Conservation (phyloP, 2,797 vertebrate species). For the Jordanella pulchra region DNA sequence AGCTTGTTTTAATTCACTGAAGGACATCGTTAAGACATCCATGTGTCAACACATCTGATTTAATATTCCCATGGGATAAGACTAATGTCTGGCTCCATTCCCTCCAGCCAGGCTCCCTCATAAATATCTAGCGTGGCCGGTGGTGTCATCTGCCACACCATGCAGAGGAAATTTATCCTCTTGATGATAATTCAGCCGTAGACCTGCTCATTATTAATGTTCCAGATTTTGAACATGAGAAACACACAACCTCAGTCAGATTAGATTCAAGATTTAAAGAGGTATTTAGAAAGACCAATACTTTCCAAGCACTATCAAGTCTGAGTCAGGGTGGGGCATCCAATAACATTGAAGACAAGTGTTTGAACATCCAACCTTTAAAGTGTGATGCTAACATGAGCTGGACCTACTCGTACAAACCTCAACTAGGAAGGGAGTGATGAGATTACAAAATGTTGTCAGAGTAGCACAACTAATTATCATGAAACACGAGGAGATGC, state of each 20-base stretch:
- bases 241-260: neutral
- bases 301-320: constrained; percentile 13
- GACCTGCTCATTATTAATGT: constrained; percentile 16
- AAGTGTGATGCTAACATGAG: constrained; percentile 53
- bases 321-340: constrained; percentile 12
- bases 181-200: constrained; percentile 14
- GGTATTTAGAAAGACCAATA: constrained; percentile 9
- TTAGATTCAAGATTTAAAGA: neutral
- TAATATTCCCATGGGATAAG: constrained; percentile 48
- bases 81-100: constrained; percentile 38
- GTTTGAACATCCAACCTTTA: constrained; percentile 29
- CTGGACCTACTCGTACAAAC: constrained; percentile 38
- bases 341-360: neutral
- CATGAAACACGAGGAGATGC: constrained; percentile 64
- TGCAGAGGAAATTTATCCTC: constrained; percentile 36
- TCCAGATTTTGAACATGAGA: constrained; percentile 7
- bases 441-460: constrained; percentile 62
- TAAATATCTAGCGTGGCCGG: constrained; percentile 35
- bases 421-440: constrained; percentile 44
- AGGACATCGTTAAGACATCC: constrained; percentile 39
- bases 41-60: constrained; percentile 58
- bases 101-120: constrained; percentile 36
- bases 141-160: constrained; percentile 36
- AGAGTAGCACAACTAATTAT: constrained; percentile 65
- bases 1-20: constrained; percentile 56